Evolutionary conservation across 2,113 vertebrate species (phyloP), one percentile per base, ranked within the genome.

Genomic region (human): DNA sequence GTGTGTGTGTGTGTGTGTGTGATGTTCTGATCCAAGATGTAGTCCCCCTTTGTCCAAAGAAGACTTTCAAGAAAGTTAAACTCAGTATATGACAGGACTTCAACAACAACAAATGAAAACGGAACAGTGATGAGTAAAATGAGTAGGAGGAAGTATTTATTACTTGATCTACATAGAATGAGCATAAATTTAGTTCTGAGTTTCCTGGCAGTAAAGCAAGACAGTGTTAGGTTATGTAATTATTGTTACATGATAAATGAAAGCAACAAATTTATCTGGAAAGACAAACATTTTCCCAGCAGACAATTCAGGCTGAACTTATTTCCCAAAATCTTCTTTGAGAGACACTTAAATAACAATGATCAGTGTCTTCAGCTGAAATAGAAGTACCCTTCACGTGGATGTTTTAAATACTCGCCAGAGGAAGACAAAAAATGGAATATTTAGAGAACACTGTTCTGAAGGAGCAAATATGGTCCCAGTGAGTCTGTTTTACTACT

Each of bases 21-120:
- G 78, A 32, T 6, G 40, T 38, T 70, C 25, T 80, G 23, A 61
- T 66, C 50, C 93, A 25, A 82, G 92, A 12, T 23, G 2, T 55
- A 78, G 59, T 32, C 27, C 25, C 18, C 13, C 35, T 93, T 92
- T 89, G 30, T 86, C 72, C 52, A 88, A 93, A 97, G 30, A 20
- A 91, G 79, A 84, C 35, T 82, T 93, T 35, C 45, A 90, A 87
- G n/a, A 93, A 90, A 80, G n/a, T 90, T 59, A 16, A 90, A 66
- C 61, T 88, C 40, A 6, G 61, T 38, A 3, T 66, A 20, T 90
- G 18, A 32, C 30, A 43, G 23, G 50, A 50, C 22, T 59, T 89
- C 57, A 93, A 5, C 66, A 40, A 35, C 35, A 52, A 48, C 72
- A 89, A 57, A 59, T 38, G 48, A 80, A 93, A 96, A n/a, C 18